These are phyloP conservation scores for Malurus alboscapulatus DNA, from an alignment of 2,113 vertebrate species.

Conservation along the genomic window DNA sequence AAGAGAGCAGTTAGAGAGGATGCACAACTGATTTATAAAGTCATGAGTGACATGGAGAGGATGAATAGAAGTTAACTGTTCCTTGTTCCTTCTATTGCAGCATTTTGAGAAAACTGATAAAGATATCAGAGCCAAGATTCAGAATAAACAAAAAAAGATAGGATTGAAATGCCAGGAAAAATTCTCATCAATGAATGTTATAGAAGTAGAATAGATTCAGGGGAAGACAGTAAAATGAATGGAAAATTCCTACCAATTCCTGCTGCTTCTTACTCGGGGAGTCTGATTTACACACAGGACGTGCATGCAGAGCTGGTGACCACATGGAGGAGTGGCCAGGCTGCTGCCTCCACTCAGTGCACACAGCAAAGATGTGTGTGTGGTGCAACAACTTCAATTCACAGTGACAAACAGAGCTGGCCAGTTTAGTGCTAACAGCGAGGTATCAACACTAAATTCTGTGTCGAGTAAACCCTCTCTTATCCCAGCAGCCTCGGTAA, in stretches of 20 bases:
- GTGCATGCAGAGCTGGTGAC: rapidly evolving
- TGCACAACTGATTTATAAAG: neutral
- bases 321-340: neutral
- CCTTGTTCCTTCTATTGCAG: neutral
- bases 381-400: neutral
- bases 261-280: neutral
- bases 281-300: rapidly evolving
- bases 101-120: neutral
- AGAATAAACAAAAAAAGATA: neutral
- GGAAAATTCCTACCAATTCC: neutral
- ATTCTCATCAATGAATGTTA: neutral
- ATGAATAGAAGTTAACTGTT: neutral
- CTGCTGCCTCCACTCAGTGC: neutral
- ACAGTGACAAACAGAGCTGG: neutral
- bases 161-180: neutral
- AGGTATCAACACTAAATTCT: neutral
- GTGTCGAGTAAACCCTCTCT: rapidly evolving
- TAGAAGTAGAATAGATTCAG: neutral
- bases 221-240: neutral
- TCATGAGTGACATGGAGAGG: neutral
- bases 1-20: neutral
- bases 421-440: neutral
- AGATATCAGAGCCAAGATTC: neutral
- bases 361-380: too few relatives aligned
- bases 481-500: neutral